These are phyloP conservation scores for Gerris buenoi DNA, from an alignment of 1,140 invertebrate species.

Conservation along the genomic window DNA sequence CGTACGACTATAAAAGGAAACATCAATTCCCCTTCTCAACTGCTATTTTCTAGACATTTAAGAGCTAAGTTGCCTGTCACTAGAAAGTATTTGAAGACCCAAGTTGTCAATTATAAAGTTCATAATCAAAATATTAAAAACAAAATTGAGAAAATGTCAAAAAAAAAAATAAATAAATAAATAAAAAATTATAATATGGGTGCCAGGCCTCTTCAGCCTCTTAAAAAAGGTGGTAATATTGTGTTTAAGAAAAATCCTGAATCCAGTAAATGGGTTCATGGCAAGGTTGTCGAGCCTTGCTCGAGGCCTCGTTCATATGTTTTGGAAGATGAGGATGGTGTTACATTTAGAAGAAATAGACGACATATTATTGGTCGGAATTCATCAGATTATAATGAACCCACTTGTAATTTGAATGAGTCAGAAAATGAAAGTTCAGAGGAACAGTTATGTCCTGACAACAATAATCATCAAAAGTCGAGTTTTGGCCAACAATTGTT, in stretches of 20 bases:
- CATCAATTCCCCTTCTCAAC: neutral
- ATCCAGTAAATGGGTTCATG: neutral
- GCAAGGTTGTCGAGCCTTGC: neutral
- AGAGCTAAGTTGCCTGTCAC: neutral
- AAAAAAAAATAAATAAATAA: too few species aligned
- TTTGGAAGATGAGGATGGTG: neutral
- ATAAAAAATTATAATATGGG: neutral
- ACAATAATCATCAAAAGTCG: too few species aligned
- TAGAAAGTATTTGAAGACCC: neutral
- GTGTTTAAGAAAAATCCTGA: neutral
- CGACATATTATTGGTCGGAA: too few species aligned
- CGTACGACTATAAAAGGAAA: neutral
- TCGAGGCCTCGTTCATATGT: neutral
- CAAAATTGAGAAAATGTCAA: neutral
- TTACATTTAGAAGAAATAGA: neutral
- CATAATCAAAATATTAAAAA: neutral
- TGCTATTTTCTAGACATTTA: neutral
- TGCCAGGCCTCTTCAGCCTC: neutral
- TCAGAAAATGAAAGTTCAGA: too few species aligned
- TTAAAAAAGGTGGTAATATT: neutral
- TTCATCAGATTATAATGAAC: too few species aligned
- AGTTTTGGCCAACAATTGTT: too few species aligned
- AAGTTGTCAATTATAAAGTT: neutral
- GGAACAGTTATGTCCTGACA: too few species aligned
- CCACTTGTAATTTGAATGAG: too few species aligned